Evolutionary conservation across 1,140 invertebrate species (phyloP).

Genomic region (Penaeus chinensis): DNA sequence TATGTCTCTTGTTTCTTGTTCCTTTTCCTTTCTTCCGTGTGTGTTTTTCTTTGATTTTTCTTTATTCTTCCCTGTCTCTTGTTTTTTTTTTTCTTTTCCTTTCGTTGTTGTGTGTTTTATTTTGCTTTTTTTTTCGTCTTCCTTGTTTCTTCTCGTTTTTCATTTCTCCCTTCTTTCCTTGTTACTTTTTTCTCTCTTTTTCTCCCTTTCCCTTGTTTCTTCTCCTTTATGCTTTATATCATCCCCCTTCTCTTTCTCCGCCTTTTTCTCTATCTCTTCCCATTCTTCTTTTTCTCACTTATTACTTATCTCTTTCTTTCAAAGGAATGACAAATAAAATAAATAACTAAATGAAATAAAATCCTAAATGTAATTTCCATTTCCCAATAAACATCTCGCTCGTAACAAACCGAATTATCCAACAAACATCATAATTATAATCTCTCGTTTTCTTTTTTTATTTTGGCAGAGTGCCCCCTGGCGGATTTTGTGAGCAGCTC

Average conservation of each 20-base stretch:
- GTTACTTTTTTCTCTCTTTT: neutral
- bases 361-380: too few relatives aligned
- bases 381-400: neutral
- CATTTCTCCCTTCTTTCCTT: too few relatives aligned
- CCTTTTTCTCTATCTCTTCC: neutral
- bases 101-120: neutral
- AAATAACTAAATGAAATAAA: too few relatives aligned
- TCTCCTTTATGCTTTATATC: neutral
- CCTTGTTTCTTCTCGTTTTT: too few relatives aligned
- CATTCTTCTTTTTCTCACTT: neutral
- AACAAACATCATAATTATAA: neutral
- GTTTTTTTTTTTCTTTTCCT: neutral
- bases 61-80: neutral
- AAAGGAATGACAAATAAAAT: too few relatives aligned
- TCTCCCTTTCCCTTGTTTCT: neutral
- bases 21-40: neutral
- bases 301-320: neutral
- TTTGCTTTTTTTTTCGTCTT: neutral
- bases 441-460: slow-evolving; percentile 58
- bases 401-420: neutral
- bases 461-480: slow-evolving; percentile 81
- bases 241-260: neutral
- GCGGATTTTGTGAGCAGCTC: slow-evolving; percentile 82
- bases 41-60: neutral
- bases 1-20: too few relatives aligned